A percentile compares a stretch with the other conserved stretches of the same genome.
Evolutionary conservation across 2,113 vertebrate genomes (phyloP).

Genomic region (Hyaena hyaena): DNA sequence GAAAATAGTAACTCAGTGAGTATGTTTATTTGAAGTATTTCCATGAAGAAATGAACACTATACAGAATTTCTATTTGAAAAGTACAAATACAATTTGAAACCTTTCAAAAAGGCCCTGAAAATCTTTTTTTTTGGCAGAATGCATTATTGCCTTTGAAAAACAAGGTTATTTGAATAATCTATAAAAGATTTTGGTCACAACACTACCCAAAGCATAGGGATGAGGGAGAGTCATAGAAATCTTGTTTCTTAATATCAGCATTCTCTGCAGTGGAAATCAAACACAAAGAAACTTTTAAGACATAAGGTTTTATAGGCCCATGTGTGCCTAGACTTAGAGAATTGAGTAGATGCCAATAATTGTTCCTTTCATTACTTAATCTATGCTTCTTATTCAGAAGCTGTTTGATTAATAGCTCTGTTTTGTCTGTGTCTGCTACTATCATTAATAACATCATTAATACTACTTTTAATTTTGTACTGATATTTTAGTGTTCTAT

Average conservation of each 20-base stretch:
- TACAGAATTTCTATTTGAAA: constrained; percentile 10
- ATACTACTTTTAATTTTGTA: neutral
- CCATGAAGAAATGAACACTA: neutral
- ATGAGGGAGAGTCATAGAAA: neutral
- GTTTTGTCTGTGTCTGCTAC: neutral
- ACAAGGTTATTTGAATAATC: constrained; percentile 7
- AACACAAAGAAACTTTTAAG: neutral
- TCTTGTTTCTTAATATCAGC: neutral
- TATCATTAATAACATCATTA: neutral
- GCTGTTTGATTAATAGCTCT: neutral
- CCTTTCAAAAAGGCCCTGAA: constrained; percentile 1
- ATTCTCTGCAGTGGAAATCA: neutral
- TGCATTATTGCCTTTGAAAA: constrained; percentile 4
- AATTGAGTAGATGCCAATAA: neutral
- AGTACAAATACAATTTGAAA: constrained; percentile 3
- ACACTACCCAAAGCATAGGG: neutral
- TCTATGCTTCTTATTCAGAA: neutral
- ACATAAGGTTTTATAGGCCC: neutral
- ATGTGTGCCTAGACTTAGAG: neutral
- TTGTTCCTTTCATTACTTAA: neutral
- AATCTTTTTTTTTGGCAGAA: neutral
- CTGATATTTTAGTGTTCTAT: neutral
- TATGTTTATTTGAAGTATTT: neutral
- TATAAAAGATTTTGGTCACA: neutral
- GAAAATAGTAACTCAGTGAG: neutral